phyloP scores from a whole-genome alignment of 2,113 vertebrate species.

The Rhinolophus ferrumequinum region DNA sequence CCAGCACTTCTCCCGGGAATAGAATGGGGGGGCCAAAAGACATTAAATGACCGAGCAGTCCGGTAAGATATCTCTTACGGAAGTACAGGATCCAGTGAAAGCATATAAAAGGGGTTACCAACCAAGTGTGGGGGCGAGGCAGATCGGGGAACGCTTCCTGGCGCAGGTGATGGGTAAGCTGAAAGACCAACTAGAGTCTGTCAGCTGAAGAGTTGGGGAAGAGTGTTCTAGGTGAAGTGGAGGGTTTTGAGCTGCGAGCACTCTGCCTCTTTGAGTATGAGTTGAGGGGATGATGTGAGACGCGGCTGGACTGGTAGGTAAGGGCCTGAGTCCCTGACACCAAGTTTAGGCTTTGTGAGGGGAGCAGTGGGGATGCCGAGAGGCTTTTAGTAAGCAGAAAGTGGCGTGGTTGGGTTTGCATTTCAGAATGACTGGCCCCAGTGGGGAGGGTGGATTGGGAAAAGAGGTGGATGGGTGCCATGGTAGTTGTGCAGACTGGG shows the following conservation, averaged over 20 bases:
- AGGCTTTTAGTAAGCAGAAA: not conserved
- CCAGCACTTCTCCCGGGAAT: not conserved
- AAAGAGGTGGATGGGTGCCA: not conserved
- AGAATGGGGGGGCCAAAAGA: not conserved
- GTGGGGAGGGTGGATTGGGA: not conserved
- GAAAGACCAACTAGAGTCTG: not conserved
- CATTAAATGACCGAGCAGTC: not conserved
- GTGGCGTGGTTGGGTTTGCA: not conserved
- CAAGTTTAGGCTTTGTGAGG: not conserved
- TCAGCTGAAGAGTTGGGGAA: not conserved
- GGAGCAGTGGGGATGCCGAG: not conserved
- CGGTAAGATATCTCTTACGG: not conserved
- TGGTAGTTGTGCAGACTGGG: not conserved
- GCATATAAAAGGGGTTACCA: no score
- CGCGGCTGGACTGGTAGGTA: not conserved
- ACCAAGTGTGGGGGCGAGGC: not conserved
- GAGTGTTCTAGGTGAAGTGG: no score
- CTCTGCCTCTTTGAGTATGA: not conserved
- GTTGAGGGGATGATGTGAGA: not conserved
- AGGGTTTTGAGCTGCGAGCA: not conserved
- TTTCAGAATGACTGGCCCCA: not conserved
- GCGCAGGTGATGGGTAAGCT: not conserved
- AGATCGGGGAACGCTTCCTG: not conserved
- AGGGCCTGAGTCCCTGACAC: not conserved
- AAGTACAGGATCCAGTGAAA: not conserved